Evolutionary conservation across 2,113 vertebrate species (phyloP), one percentile per base, ranked within the genome.

Genomic region (Pomatostomus ruficeps): DNA sequence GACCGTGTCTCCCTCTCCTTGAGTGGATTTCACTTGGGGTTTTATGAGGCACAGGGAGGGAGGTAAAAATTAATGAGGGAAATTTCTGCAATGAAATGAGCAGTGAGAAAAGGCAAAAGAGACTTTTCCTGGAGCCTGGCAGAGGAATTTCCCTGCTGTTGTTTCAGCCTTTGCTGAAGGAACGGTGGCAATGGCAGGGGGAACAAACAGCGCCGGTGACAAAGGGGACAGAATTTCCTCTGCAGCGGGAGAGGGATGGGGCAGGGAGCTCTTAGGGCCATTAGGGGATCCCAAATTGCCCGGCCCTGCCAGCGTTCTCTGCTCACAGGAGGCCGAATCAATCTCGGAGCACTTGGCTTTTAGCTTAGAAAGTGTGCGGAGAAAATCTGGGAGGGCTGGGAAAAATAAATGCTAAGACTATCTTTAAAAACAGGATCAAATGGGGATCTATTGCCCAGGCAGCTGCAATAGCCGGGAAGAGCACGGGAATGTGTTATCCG

Each of bases 171-270:
- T 58, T 43, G 5, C 46, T 43, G 6, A 51, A 49, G 36, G 45
- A 68, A 70, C 40, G 55, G 28, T 61, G 89, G 52, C 74, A 82
- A 13, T 7, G 66, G 52, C 11, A 62, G 25, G 45, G 73, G 22
- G 72, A 87, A 67, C 7, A 7, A 76, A 94, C 67, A 6, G 62
- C 42, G 84, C 43, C 2, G 0, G 40, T 82, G 74, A 82, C 62
- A 93, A 85, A 87, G 58, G 73, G 40, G 20, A 43, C 63, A 75
- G 61, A 84, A 96, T 92, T 94, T n/a, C 61, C 38, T 35, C n/a
- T 78, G 70, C 45, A 79, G 24, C 61, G 42, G 70, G 45, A 61
- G 24, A 81, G 87, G 31, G 83, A 85, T 68, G 81, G 26, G 19
- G 33, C n/a, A 63, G 74, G 85, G 73, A 91, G 57, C 78, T 78